Evolutionary conservation across 1,140 invertebrate species (phyloP).

Genomic region (Lutraria rhynchaena): DNA sequence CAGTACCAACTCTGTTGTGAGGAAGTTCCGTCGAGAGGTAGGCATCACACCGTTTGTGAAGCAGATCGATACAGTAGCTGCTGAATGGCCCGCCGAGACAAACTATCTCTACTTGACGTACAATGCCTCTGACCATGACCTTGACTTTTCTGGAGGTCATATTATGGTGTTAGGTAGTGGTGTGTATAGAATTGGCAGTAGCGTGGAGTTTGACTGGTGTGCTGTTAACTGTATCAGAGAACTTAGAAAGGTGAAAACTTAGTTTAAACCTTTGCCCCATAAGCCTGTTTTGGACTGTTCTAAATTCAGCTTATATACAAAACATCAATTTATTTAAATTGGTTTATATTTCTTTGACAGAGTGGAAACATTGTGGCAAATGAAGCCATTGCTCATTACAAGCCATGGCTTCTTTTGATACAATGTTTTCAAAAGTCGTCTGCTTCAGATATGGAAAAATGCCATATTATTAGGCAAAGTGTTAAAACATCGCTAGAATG

Average conservation of each 20-base stretch:
- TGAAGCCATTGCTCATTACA: too few relatives aligned
- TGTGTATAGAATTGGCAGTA: slow-evolving; percentile 99
- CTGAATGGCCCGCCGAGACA: slow-evolving; percentile 98
- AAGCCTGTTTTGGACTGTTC: too few relatives aligned
- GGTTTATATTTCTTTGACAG: too few relatives aligned
- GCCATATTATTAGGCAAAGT: too few relatives aligned
- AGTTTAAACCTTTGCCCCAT: too few relatives aligned
- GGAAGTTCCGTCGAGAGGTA: slow-evolving; percentile 79
- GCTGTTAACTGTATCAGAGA: slow-evolving; percentile 98
- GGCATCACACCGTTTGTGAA: slow-evolving; percentile 94
- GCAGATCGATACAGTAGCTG: slow-evolving; percentile 99
- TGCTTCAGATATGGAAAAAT: too few relatives aligned
- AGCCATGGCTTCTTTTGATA: too few relatives aligned
- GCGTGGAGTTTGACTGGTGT: slow-evolving; percentile 99
- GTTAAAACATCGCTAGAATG: too few relatives aligned
- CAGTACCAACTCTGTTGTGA: slow-evolving; percentile 83
- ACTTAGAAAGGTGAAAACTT: slow-evolving; percentile 90
- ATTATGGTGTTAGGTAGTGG: slow-evolving; percentile 92
- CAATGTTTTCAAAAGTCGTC: too few relatives aligned
- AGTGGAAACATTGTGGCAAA: too few relatives aligned
- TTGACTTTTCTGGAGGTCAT: slow-evolving; percentile 90
- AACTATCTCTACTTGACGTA: slow-evolving; percentile 99
- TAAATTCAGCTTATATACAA: too few relatives aligned
- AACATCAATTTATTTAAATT: too few relatives aligned
- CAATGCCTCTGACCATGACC: slow-evolving; percentile 93